Conservation (phyloP, 2,113 vertebrate genomes). For the Hiodon tergisus region DNA sequence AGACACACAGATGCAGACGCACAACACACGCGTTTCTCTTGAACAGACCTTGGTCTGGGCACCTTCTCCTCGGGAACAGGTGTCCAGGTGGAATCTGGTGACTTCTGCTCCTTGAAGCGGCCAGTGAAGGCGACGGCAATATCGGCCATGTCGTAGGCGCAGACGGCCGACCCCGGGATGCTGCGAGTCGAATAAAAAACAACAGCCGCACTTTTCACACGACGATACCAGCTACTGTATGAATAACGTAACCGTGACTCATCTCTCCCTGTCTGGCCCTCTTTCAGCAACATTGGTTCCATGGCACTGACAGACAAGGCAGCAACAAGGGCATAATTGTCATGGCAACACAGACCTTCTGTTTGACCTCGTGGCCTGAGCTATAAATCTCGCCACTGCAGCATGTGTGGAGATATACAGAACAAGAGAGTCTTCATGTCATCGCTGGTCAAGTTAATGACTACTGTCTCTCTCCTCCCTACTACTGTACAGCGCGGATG, state of each 20-base stretch:
- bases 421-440: constrained; percentile 30
- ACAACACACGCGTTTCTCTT: no score
- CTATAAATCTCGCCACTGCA: constrained; percentile 45
- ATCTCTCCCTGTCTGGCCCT: constrained; percentile 27
- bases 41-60: constrained; percentile 84
- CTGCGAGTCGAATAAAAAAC: constrained; percentile 54
- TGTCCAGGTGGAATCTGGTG: constrained; percentile 94
- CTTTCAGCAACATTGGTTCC: constrained; percentile 4
- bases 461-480: constrained; percentile 30
- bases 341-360: constrained; percentile 47
- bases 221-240: constrained; percentile 33
- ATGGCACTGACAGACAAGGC: constrained; percentile 36
- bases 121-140: constrained; percentile 89
- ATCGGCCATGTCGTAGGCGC: constrained; percentile 94
- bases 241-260: constrained; percentile 55
- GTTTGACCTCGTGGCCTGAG: constrained; percentile 39
- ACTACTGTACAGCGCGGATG: constrained; percentile 29
- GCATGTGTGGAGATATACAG: constrained; percentile 35
- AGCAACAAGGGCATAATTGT: constrained; percentile 54
- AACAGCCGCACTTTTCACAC: constrained; percentile 50
- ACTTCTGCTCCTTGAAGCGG: constrained; percentile 97
- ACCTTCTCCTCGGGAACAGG: constrained; percentile 91
- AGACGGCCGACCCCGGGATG: constrained; percentile 96
- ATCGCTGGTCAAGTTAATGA: constrained; percentile 31
- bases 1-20: no score